A percentile compares a stretch with the other conserved stretches of the same genome.
These are phyloP conservation scores for Parazoanthus atlanticus DNA, from an alignment of 92 coral and sea anemone species.

Conservation along the genomic window DNA sequence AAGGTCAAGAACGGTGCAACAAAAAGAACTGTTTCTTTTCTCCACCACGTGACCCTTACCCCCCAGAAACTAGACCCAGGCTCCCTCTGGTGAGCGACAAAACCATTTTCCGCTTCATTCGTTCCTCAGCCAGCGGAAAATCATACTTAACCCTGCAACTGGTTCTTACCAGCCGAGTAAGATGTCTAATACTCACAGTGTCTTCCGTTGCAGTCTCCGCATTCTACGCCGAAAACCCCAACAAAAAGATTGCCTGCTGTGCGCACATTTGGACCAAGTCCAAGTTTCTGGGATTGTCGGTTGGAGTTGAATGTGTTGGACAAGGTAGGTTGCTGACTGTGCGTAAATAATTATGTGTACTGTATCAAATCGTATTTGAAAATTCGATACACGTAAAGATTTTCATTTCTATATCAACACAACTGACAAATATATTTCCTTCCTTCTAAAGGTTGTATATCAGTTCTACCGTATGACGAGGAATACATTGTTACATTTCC, in stretches of 20 bases:
- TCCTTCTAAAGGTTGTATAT: constrained; percentile 77
- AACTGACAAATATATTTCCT: neutral
- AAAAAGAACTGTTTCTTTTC: neutral
- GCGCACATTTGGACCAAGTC: constrained; percentile 99
- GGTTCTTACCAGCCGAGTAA: too few relatives aligned
- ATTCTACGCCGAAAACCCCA: constrained; percentile 86
- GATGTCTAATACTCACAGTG: neutral
- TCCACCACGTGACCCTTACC: neutral
- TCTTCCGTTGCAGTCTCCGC: constrained; percentile 74
- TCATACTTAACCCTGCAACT: neutral
- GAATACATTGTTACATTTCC: constrained; percentile 96
- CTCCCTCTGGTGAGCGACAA: constrained; percentile 26
- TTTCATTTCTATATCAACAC: neutral
- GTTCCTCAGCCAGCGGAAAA: constrained; percentile 23
- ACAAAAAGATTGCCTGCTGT: constrained; percentile 76
- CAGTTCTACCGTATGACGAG: constrained; percentile 91
- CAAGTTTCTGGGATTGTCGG: constrained; percentile 93
- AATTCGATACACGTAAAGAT: too few relatives aligned
- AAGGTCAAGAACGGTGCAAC: neutral
- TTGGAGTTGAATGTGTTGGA: constrained; percentile 95
- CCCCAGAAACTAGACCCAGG: constrained; percentile 3
- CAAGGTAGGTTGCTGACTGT: constrained; percentile 65
- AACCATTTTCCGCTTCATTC: constrained; percentile 19
- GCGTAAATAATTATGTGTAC: too few relatives aligned
- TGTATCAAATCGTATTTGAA: too few relatives aligned